Percentiles rank a stretch among this genome's conserved stretches.
Conservation (phyloP, 2,888 invertebrate genomes). For the Xanthia togata region DNA sequence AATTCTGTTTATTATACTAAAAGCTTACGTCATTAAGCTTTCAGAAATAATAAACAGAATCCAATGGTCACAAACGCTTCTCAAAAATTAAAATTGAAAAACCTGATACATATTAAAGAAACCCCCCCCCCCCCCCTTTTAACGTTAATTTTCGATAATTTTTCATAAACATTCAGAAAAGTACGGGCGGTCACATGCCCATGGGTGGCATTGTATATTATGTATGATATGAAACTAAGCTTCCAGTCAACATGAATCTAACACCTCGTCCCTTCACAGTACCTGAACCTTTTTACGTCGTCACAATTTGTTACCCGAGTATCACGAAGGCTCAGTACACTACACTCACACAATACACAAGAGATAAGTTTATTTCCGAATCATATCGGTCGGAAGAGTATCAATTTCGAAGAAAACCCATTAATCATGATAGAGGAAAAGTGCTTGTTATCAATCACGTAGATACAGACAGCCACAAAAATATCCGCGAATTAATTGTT, state of each 20-base stretch:
- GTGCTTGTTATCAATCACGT: slow-evolving; percentile 61
- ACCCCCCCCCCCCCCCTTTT: too few relatives aligned
- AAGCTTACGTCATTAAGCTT: too few relatives aligned
- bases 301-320: slow-evolving; percentile 44
- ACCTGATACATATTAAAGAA: too few relatives aligned
- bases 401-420: slow-evolving; percentile 57
- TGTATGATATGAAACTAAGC: slow-evolving; percentile 1
- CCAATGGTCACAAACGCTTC: too few relatives aligned
- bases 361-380: slow-evolving; percentile 42
- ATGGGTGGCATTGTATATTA: too few relatives aligned
- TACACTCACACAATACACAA: slow-evolving; percentile 34
- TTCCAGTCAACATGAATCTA: not conserved
- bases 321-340: slow-evolving; percentile 10
- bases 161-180: too few relatives aligned
- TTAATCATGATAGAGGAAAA: slow-evolving; percentile 64
- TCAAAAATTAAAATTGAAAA: too few relatives aligned
- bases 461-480: slow-evolving; percentile 32
- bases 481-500: slow-evolving; percentile 63
- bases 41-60: too few relatives aligned
- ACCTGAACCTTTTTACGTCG: slow-evolving; percentile 20
- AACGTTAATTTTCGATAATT: too few relatives aligned
- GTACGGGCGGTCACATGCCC: too few relatives aligned
- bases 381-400: slow-evolving; percentile 56
- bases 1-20: too few relatives aligned
- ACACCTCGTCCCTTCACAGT: not conserved